phyloP scores from a whole-genome alignment of 2,113 vertebrate genomes.

The Lophotis ruficrista region DNA sequence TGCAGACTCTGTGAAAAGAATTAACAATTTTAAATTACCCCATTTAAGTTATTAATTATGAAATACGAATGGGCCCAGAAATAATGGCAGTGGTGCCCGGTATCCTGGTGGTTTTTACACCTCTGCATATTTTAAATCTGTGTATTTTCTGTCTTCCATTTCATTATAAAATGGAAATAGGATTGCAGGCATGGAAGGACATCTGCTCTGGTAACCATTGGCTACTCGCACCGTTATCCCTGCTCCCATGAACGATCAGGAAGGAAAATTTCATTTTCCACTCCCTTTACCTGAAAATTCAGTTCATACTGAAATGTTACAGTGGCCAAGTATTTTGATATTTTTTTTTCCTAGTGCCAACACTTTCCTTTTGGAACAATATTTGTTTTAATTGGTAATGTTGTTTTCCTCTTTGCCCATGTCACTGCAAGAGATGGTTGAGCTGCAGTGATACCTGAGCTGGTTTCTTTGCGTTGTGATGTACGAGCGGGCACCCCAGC shows the following conservation, averaged over 20 bases:
- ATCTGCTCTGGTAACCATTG: conserved; percentile 22
- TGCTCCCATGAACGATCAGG: neutral
- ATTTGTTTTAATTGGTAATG: neutral
- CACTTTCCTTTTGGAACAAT: neutral
- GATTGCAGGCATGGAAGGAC: neutral
- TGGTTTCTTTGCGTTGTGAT: neutral
- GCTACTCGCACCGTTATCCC: neutral
- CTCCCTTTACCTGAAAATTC: conserved; percentile 34
- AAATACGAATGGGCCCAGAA: conserved; percentile 47
- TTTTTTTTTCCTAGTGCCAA: neutral
- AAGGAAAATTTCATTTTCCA: neutral
- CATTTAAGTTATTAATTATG: conserved; percentile 76
- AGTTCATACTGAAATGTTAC: neutral
- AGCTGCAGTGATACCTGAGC: neutral
- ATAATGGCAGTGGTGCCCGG: conserved; percentile 1
- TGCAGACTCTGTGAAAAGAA: conserved; percentile 71
- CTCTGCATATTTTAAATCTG: conserved; percentile 37
- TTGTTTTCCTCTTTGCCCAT: neutral
- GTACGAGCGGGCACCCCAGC: fast-evolving
- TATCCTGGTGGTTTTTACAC: conserved; percentile 11
- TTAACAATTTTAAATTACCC: conserved; percentile 75
- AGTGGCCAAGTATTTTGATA: neutral
- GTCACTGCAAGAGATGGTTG: neutral
- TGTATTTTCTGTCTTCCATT: neutral
- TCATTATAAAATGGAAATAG: neutral